Evolutionary conservation across 1,140 invertebrate genomes (phyloP).

Genomic region (Riptortus pedestris): DNA sequence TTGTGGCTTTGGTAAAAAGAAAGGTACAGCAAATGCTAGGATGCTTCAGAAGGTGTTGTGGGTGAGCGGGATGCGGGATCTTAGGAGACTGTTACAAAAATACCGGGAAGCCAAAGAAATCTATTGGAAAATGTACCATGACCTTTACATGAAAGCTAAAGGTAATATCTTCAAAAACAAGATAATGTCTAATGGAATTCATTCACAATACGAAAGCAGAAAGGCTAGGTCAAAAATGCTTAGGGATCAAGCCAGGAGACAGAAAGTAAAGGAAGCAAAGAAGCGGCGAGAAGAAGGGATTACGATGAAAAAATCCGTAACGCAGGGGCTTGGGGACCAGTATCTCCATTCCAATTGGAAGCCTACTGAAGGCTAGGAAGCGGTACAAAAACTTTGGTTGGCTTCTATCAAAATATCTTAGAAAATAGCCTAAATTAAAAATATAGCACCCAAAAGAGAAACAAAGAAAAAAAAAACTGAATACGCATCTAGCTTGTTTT

Average conservation of each 20-base stretch:
- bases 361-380: no score
- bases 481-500: no score
- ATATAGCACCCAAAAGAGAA: no score
- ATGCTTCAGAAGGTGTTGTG: conserved; percentile 97
- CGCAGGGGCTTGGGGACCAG: conserved; percentile 49
- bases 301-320: conserved; percentile 83
- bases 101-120: conserved; percentile 99
- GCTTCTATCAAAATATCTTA: no score
- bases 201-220: conserved; percentile 99
- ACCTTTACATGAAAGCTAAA: conserved; percentile 98
- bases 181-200: conserved; percentile 97
- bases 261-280: conserved; percentile 89
- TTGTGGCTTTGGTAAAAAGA: conserved; percentile 96
- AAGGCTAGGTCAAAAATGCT: conserved; percentile 91
- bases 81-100: conserved; percentile 87
- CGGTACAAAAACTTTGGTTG: no score
- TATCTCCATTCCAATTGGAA: no score
- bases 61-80: conserved; percentile 94
- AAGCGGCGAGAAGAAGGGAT: conserved; percentile 91
- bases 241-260: conserved; percentile 77
- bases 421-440: no score
- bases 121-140: conserved; percentile 95
- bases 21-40: conserved; percentile 97
- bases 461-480: no score
- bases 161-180: conserved; percentile 99